Conservation (phyloP, 2,888 invertebrate species). For the Metacarcinus magister region DNA sequence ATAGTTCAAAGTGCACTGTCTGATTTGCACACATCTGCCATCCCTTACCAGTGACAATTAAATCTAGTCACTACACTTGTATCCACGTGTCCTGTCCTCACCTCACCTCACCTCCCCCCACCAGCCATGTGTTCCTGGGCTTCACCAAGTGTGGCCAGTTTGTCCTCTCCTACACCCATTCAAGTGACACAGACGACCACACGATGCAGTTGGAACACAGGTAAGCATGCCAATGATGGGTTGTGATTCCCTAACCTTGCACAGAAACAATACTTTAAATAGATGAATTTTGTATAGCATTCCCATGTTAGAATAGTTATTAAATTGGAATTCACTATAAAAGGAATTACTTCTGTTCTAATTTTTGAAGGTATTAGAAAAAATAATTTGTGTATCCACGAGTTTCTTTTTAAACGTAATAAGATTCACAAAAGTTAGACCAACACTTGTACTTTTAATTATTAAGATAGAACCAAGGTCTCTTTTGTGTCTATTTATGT, state of each 20-base stretch:
- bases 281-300: background rate
- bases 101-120: background rate
- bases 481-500: background rate
- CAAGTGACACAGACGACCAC: conserved; percentile 80
- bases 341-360: too few species aligned
- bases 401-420: background rate
- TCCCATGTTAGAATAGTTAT: background rate
- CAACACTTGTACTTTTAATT: background rate
- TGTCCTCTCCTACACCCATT: conserved; percentile 93
- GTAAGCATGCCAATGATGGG: conserved; percentile 8
- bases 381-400: too few species aligned
- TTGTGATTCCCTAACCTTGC: background rate
- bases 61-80: background rate
- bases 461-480: background rate
- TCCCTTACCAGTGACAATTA: background rate
- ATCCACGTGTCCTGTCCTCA: background rate
- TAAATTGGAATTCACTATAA: too few species aligned
- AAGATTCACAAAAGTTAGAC: background rate
- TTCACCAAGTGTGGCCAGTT: conserved; percentile 97
- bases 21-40: background rate
- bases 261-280: background rate
- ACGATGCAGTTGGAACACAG: conserved; percentile 80
- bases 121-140: conserved; percentile 96
- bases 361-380: too few species aligned
- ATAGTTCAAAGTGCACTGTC: background rate